phyloP scores from a whole-genome alignment of 2,888 invertebrate species.

The Agrotis puta region DNA sequence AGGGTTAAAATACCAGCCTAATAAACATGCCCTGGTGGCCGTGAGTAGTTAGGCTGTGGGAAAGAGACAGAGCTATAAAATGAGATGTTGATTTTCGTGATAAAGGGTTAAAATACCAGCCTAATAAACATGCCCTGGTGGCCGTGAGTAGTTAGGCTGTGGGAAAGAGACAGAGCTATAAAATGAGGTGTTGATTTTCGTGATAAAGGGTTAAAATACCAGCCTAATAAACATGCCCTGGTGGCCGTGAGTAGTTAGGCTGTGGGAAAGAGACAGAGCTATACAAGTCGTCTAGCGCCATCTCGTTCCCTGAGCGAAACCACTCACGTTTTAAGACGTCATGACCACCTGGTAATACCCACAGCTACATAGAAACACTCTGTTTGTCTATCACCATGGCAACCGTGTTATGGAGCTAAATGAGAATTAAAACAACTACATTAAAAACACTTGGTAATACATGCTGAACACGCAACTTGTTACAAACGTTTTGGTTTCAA shows the following conservation, averaged over 20 bases:
- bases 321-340: no score
- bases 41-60: no score
- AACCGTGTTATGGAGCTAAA: constrained; percentile 29
- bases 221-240: background rate
- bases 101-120: background rate
- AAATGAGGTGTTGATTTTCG: background rate
- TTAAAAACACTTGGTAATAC: constrained; percentile 25
- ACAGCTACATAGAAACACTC: constrained; percentile 15
- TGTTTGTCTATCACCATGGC: constrained; percentile 42
- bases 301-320: no score
- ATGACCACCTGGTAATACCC: no score
- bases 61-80: no score
- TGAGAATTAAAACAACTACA: constrained; percentile 38
- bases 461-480: constrained; percentile 32
- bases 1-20: background rate
- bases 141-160: no score
- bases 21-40: background rate
- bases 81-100: background rate
- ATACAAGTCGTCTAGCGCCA: no score
- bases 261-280: no score
- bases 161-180: no score
- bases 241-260: no score
- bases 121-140: background rate
- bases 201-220: background rate
- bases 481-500: constrained; percentile 2